Percentiles rank a stretch among this genome's conserved stretches.
Conservation (phyloP, 2,888 invertebrate species). For the Melipona bicolor region DNA sequence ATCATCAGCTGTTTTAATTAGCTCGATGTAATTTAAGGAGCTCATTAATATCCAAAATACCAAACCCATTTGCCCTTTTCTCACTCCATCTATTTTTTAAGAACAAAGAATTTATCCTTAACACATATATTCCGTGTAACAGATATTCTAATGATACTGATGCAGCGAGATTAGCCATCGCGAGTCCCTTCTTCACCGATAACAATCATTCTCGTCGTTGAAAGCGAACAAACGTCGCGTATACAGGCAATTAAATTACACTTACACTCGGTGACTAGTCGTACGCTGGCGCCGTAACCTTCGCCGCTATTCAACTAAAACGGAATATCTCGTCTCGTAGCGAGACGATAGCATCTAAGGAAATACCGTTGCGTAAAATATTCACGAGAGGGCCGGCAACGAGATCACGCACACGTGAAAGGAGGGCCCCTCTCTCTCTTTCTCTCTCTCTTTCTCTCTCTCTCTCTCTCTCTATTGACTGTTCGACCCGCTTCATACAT, state of each 20-base stretch:
- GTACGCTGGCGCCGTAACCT: conserved; percentile 21
- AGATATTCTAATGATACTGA: conserved; percentile 9
- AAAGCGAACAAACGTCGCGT: conserved; percentile 46
- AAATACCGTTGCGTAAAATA: conserved; percentile 31
- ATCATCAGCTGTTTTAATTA: not conserved
- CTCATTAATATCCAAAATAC: not conserved
- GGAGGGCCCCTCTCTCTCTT: no score
- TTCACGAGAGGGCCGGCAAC: not conserved
- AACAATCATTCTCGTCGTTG: conserved; percentile 59
- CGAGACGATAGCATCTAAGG: not conserved
- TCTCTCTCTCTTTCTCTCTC: not conserved
- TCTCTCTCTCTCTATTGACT: not conserved
- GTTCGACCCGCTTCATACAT: not conserved
- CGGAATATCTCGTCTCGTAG: not conserved
- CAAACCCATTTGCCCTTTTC: not conserved
- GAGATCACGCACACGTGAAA: not conserved
- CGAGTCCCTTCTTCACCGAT: conserved; percentile 34
- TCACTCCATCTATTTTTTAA: not conserved
- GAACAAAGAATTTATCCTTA: not conserved
- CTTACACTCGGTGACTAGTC: conserved; percentile 38
- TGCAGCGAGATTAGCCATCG: conserved; percentile 37
- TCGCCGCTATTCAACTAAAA: conserved; percentile 42
- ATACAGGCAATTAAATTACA: conserved; percentile 59
- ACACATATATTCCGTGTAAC: not conserved
- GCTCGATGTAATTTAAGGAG: not conserved